phyloP scores from a whole-genome alignment of 2,113 vertebrate species.

The Pongo pygmaeus region DNA sequence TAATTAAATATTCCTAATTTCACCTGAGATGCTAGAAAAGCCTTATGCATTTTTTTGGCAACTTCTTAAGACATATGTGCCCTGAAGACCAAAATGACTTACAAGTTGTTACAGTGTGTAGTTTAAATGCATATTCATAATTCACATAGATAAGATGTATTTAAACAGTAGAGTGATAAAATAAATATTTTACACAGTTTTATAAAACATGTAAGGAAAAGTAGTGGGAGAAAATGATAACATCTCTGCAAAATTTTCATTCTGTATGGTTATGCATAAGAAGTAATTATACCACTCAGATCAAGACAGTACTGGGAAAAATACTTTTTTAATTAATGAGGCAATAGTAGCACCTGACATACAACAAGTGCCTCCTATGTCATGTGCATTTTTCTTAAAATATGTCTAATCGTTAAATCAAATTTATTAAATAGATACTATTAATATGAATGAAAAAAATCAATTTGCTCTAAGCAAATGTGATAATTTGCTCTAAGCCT shows the following conservation, averaged over 20 bases:
- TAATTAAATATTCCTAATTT: slow-evolving; percentile 29
- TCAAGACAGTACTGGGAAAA: background rate
- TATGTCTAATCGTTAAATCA: background rate
- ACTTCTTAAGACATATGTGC: background rate
- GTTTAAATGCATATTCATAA: slow-evolving; percentile 18
- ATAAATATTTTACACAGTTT: slow-evolving; percentile 38
- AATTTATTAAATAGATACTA: background rate
- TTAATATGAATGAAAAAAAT: background rate
- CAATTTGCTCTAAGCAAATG: background rate
- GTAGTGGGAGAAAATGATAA: background rate
- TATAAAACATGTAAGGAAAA: background rate
- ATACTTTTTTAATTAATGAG: background rate
- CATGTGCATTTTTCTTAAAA: background rate
- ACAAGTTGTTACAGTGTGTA: background rate
- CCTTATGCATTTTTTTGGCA: slow-evolving; percentile 40
- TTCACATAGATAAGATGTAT: background rate
- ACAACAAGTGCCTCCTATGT: background rate
- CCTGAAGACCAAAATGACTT: background rate
- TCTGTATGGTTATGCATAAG: background rate
- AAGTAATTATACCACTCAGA: background rate
- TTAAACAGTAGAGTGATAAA: slow-evolving; percentile 11
- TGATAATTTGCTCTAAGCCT: background rate
- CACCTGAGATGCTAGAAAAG: background rate
- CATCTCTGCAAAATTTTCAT: background rate
- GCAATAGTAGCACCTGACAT: background rate